Conservation (phyloP, 1,140 invertebrate genomes). For the Coptotermes formosanus region DNA sequence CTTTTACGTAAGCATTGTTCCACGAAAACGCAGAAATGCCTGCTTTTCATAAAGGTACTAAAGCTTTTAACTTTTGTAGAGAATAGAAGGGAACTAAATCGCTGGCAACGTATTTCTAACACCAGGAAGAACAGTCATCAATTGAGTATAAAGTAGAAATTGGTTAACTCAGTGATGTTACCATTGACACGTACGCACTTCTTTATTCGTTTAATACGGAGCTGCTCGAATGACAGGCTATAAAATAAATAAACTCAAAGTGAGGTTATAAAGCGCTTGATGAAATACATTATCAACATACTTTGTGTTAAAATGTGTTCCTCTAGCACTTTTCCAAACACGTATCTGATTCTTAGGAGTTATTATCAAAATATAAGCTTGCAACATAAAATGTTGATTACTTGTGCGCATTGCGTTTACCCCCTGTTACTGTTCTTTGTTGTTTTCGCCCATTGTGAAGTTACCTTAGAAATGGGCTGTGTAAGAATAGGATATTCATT, state of each 20-base stretch:
- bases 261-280: not conserved
- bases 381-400: not conserved
- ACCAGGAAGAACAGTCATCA: not conserved
- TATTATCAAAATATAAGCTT: not conserved
- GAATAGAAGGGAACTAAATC: not conserved
- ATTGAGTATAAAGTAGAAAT: not conserved
- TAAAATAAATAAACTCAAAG: not conserved
- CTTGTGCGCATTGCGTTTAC: not conserved
- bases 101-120: not conserved
- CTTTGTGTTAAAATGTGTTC: not conserved
- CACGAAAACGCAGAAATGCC: too few species aligned
- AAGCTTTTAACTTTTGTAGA: not conserved
- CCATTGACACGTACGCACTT: too few species aligned
- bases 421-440: not conserved
- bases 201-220: not conserved
- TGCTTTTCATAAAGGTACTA: too few species aligned
- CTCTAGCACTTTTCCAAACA: not conserved
- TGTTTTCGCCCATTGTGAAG: not conserved
- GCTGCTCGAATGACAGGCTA: not conserved
- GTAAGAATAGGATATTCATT: not conserved
- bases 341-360: not conserved
- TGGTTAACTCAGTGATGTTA: not conserved
- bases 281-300: not conserved
- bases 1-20: too few species aligned
- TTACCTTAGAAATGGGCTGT: not conserved